These are phyloP conservation scores for Bombus turneri DNA, from an alignment of 1,140 invertebrate genomes.

Conservation along the genomic window DNA sequence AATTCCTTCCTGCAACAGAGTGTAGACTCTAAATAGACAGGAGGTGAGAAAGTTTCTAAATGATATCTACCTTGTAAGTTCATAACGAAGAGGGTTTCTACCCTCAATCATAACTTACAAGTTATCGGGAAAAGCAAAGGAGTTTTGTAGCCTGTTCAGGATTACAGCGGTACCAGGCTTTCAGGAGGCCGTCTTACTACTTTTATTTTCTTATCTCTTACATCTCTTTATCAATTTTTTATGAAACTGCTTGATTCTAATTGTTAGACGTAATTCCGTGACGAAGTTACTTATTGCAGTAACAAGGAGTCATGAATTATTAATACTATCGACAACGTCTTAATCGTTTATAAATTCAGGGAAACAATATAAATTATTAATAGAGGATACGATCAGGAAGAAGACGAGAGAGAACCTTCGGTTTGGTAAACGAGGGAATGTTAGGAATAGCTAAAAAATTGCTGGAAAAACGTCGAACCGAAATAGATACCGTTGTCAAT, in stretches of 20 bases:
- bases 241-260: neutral
- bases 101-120: slow-evolving; percentile 41
- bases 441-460: no score
- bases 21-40: slow-evolving; percentile 15
- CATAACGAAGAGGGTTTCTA: slow-evolving; percentile 28
- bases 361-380: neutral
- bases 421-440: neutral
- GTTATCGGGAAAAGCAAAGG: slow-evolving; percentile 28
- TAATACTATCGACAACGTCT: slow-evolving; percentile 1
- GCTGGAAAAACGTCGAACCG: neutral
- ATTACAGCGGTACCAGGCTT: neutral
- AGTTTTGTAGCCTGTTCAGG: slow-evolving; percentile 1
- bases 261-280: neutral
- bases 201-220: neutral
- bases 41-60: slow-evolving; percentile 38
- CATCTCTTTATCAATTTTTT: slow-evolving; percentile 14
- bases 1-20: neutral
- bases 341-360: slow-evolving; percentile 11
- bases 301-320: slow-evolving; percentile 8
- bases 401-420: neutral
- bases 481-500: neutral
- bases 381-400: neutral
- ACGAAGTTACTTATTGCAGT: neutral
- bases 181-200: neutral
- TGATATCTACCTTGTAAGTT: slow-evolving; percentile 38